Percentiles rank a stretch among this genome's conserved stretches.
Conservation (phyloP, 2,888 invertebrate species). For the Crossocerus cetratus region DNA sequence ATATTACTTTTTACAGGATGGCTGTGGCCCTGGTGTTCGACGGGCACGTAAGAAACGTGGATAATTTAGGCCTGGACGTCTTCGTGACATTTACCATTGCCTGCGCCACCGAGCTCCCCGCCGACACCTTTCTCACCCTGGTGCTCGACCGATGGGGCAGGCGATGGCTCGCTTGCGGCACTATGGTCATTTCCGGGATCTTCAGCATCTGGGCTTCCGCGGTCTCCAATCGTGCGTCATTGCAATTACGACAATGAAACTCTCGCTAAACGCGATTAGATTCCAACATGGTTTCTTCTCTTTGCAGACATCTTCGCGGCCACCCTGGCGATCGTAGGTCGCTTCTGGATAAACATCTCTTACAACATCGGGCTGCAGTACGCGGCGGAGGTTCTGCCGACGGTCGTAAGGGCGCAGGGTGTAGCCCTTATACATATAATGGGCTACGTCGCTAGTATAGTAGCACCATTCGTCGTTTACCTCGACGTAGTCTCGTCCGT, state of each 20-base stretch:
- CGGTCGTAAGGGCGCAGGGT: conserved; percentile 91
- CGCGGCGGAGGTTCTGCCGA: conserved; percentile 91
- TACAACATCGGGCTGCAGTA: conserved; percentile 94
- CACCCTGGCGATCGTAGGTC: conserved; percentile 87
- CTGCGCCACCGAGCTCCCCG: conserved; percentile 89
- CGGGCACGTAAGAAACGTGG: conserved; percentile 92
- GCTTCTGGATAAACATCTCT: conserved; percentile 92
- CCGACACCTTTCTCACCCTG: conserved; percentile 88
- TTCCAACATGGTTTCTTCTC: background rate
- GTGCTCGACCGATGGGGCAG: conserved; percentile 90
- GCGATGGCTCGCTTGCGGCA: conserved; percentile 90
- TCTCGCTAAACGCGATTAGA: too few species aligned
- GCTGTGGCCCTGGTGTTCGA: conserved; percentile 92
- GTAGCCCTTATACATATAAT: conserved; percentile 92
- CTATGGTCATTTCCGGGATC: conserved; percentile 88
- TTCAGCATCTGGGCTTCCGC: conserved; percentile 88
- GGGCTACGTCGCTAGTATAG: conserved; percentile 90
- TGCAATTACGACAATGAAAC: too few species aligned
- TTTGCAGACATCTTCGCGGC: conserved; percentile 84
- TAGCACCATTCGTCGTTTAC: conserved; percentile 91
- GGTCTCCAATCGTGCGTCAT: conserved; percentile 83
- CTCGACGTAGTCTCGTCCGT: conserved; percentile 85
- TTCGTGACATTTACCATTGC: conserved; percentile 92
- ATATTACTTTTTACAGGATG: conserved; percentile 79
- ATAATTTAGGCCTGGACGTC: conserved; percentile 89